Base-by-base conservation (phyloP, 1,140 invertebrate species). In the Saxidomus purpurata region DNA sequence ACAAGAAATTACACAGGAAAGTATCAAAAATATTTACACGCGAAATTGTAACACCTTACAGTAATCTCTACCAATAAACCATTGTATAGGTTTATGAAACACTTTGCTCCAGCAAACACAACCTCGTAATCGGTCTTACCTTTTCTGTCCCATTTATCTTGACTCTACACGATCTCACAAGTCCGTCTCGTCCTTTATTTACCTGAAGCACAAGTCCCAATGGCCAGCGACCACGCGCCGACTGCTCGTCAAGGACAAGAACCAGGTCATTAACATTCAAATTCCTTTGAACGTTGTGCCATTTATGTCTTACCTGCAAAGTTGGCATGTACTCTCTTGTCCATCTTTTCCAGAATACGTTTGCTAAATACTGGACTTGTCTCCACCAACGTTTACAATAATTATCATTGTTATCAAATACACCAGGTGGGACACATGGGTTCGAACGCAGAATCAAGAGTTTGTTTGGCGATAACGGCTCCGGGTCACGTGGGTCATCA, bases 221-320 rank as follows among this genome's bases (percentile, higher is more conserved):
- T n/a, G n/a, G n/a, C n/a, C n/a, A n/a, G n/a, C n/a, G n/a, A n/a
- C n/a, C n/a, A n/a, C 74, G 74, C 8, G 43, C 11, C 11, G 47
- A 77, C 36, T 6, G 74, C 25, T 77, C 74, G 28, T 77, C 74
- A 77, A 36, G 47, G 36, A 77, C 74, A 31, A 84, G 61, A 3
- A 84, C 82, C 6, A 84, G 40, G 28, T 84, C 82, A 49, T 84
- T 71, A 40, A 61, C 25, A 9, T 22, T 22, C 40, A 84, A 25
- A 71, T 84, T 84, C 38, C 84, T 55, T n/a, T 77, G 40, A 3
- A 38, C 22, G 22, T 49, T 36, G 8, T 77, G 84, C 91, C 91
- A 92, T 74, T 89, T 89, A 34, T 89, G 87, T 47, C 92, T 38
- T 43, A 76, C 67, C 34, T 92, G 89, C 25, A 92, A 47, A 25